A percentile compares a stretch with the other conserved stretches of the same genome.
Conservation (phyloP, 2,888 invertebrate genomes). For the Schizotus pectinicornis region DNA sequence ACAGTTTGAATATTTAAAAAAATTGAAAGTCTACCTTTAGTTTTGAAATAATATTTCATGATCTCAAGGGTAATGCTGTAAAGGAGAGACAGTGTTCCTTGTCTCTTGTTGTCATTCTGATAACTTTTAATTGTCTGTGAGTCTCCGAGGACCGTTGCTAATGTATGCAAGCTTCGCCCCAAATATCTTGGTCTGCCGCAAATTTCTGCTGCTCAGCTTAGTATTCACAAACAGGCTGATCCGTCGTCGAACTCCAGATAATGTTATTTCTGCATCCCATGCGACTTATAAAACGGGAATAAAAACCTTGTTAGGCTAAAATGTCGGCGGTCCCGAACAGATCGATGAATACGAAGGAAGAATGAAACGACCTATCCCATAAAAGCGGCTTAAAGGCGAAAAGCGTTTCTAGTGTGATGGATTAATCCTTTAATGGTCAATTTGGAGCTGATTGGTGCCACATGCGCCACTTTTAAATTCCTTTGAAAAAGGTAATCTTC, state of each 20-base stretch:
- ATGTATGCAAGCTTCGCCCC: background rate
- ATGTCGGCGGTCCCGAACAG: conserved; percentile 3
- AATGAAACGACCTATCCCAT: conserved; percentile 3
- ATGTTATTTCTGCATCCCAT: conserved; percentile 12
- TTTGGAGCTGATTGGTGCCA: conserved; percentile 18
- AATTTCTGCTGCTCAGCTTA: too few species aligned
- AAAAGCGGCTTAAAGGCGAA: conserved; percentile 5
- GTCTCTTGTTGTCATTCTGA: too few species aligned
- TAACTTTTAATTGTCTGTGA: too few species aligned
- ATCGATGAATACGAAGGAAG: conserved; percentile 11
- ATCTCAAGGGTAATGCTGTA: too few species aligned
- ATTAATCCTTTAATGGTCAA: conserved; percentile 26
- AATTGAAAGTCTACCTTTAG: too few species aligned
- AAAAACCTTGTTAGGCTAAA: conserved; percentile 16
- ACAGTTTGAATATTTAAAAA: too few species aligned
- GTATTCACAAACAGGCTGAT: too few species aligned
- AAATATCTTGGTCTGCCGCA: background rate
- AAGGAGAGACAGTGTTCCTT: too few species aligned
- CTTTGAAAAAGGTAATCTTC: conserved; percentile 8
- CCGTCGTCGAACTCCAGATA: conserved; percentile 5
- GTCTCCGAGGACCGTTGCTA: too few species aligned
- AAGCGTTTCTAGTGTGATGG: conserved; percentile 15
- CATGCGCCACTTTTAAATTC: conserved; percentile 21
- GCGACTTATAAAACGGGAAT: conserved; percentile 11
- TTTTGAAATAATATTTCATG: too few species aligned